Evolutionary conservation across 1,140 invertebrate species (phyloP), one percentile per base, ranked within the genome.

Genomic region (Macrostomum lignano): DNA sequence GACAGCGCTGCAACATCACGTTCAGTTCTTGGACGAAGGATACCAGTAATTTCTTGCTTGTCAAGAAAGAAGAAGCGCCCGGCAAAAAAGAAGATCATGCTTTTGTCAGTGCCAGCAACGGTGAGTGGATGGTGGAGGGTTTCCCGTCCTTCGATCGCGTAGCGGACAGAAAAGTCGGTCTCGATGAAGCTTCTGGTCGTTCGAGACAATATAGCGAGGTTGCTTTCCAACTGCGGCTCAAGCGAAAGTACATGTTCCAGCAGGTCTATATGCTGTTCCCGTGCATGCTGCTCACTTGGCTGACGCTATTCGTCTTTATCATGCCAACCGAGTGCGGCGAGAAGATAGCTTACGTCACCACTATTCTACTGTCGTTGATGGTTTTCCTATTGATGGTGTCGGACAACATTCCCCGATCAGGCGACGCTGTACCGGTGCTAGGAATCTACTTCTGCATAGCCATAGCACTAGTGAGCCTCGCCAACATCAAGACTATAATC

Each of bases 401-500:
- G 2, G 74, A 84, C 66, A 75, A 81, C 53, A 79, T 88, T 67
- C 86, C 82, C 58, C 76, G 81, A 65, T 86, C 79, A 52, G 84
- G 78, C 55, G 82, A 91, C 58, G 78, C 82, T 55, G 71, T 93
- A 55, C 81, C 82, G 56, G 67, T 93, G 55, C 77, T 93, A 74
- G 82, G 81, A 15, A 28, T 15, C 7, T 28, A 15, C 9, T 28
- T 28, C 19, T 28, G 15, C 26, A 28, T 14, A 15, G 15, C 14
- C 19, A 28, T 28, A 15, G 26, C 14, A 15, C 26, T 28, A 3
- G 26, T 28, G n/a, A n/a, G n/a, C n/a, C n/a, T n/a, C n/a, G n/a
- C n/a, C n/a, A n/a, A n/a, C n/a, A n/a, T n/a, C n/a, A n/a, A n/a
- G n/a, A n/a, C n/a, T n/a, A n/a, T n/a, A n/a, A n/a, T n/a, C n/a